Base-by-base conservation (phyloP, 2,888 invertebrate species). In the Heliconius ethilla region DNA sequence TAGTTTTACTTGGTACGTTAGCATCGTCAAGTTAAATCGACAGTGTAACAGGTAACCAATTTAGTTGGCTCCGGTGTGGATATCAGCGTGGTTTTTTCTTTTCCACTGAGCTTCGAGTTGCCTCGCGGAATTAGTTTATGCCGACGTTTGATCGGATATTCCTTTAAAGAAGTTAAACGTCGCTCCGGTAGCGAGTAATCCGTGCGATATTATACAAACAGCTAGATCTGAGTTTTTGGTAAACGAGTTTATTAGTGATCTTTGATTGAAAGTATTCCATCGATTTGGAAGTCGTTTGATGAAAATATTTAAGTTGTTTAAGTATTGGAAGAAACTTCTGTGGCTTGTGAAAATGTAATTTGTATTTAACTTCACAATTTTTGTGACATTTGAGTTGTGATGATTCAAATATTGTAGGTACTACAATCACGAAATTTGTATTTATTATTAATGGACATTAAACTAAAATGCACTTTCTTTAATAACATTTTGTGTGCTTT, bases 121-220 rank as follows among this genome's bases (percentile, higher is more conserved):
- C 90, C 92, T 90, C 89, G 84, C 86, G 91, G 88, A 93, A 94
- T 94, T 93, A 92, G 94, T 94, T 93, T 93, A 90, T 92, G 87
- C 86, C 88, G 85, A 88, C 91, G 91, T 93, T 94, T 93, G 91
- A 94, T 94, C 91, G 90, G 91, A 90, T 92, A 94, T 92, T 92
- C 92, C 91, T 90, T 90, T 92, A 90, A 93, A 90, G 90, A 90
- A 89, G 90, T 92, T 90, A 89, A 90, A 86, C 87, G 86, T 83
- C 84, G 87, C 72, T 86, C 83, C 85, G 87, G 87, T 83, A 85
- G 83, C 84, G 84, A 85, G 88, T 89, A 88, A 90, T 89, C 89
- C 87, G 86, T 86, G 83, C 85, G 83, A 86, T 85, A 85, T 88
- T 86, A 87, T 85, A 87, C 86, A 89, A 89, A 89, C 87, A 88